Evolutionary conservation across 2,113 vertebrate species (phyloP), one percentile per base, ranked within the genome.

Genomic region (Passerina amoena): DNA sequence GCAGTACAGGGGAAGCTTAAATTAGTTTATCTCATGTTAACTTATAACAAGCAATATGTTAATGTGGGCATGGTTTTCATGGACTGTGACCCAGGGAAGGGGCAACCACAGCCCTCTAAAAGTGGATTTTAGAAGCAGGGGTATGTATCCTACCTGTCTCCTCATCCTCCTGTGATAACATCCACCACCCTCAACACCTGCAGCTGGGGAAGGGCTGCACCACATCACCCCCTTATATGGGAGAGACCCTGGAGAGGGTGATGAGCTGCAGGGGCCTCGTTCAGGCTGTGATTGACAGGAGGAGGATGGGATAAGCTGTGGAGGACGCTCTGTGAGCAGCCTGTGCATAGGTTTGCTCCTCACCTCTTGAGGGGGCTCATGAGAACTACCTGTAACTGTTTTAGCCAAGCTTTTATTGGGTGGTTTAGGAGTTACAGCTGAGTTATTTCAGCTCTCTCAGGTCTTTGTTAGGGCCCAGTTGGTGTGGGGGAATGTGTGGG

Each of bases 1-100:
- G 84, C 86, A 86, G 91, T 94, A 95, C 96, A 92, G 92, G 92
- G 81, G 65, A 80, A 88, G 90, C 96, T 94, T 91, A 97, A 97
- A 92, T 97, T 96, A 94, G 96, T 88, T 60, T 53, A 24, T 68
- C 82, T 23, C 65, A 94, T 73, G 68, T 56, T 82, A 90, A 73
- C 42, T 81, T 66, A 2, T 15, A 92, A 86, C 51, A 33, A 84
- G 92, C 95, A 93, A 92, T 94, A 95, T 82, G 94, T 28, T 56
- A 90, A 63, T 5, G 3, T 4, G 6, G 23, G 37, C 38, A 40
- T 10, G 47, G 61, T 6, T 89, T 60, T 51, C 28, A 38, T 30
- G 3, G 30, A 15, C 57, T 9, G 0, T 7, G 17, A 56, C 56
- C 63, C 3, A 0, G 7, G 19, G 23, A 69, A 61, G 42, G 22